A percentile compares a stretch with the other conserved stretches of the same genome.
Evolutionary conservation across 2,113 vertebrate species (phyloP).

Genomic region (Mesitornis unicolor): DNA sequence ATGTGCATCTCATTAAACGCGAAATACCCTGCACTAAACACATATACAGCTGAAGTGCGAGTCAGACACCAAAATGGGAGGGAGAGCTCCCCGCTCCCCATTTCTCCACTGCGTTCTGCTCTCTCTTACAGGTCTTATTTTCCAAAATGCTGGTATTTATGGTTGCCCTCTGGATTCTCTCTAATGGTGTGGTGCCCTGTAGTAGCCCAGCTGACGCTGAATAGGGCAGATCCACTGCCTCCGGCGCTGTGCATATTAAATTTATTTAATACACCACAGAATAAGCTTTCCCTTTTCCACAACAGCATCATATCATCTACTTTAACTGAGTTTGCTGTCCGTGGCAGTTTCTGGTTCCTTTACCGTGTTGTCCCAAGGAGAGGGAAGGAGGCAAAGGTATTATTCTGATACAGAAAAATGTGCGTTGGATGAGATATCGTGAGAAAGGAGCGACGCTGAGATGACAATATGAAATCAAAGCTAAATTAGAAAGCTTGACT

Average conservation of each 20-base stretch:
- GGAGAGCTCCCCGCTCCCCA: background rate
- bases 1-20: background rate
- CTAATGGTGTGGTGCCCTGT: background rate
- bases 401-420: background rate
- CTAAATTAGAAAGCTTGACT: background rate
- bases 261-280: background rate
- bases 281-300: background rate
- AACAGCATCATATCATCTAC: background rate
- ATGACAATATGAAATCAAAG: slow-evolving; percentile 20
- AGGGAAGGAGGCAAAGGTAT: background rate
- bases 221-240: background rate
- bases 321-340: background rate
- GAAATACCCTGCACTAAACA: background rate
- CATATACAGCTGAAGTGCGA: background rate
- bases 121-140: background rate
- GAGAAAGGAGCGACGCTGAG: background rate
- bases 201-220: background rate
- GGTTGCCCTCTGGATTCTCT: background rate
- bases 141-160: background rate
- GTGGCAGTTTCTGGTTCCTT: background rate
- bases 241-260: background rate
- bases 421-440: background rate
- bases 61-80: background rate
- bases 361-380: background rate
- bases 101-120: background rate